Percentiles rank a stretch among this genome's conserved stretches.
These are phyloP conservation scores for Anabacerthia variegaticeps DNA, from an alignment of 2,797 vertebrate species.

Conservation along the genomic window DNA sequence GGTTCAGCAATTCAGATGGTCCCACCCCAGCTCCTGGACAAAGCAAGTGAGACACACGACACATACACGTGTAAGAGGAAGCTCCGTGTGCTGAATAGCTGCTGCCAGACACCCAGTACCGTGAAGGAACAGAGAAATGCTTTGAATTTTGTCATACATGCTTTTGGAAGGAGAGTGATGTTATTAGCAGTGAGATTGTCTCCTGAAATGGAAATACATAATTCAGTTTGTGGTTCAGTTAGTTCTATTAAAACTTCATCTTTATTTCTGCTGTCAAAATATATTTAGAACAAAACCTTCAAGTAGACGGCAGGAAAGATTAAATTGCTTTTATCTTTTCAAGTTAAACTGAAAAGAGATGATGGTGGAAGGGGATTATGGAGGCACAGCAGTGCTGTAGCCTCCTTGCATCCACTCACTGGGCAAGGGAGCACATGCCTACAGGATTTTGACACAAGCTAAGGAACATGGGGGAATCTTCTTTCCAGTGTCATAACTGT, in stretches of 20 bases:
- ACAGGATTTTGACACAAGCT: neutral
- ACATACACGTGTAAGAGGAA: neutral
- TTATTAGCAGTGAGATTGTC: conserved; percentile 39
- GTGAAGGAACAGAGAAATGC: neutral
- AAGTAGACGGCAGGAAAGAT: conserved; percentile 18
- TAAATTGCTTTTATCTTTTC: conserved; percentile 41
- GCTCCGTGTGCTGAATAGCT: neutral
- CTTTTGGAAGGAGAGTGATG: conserved; percentile 41
- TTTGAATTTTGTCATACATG: conserved; percentile 46
- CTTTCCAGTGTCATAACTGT: neutral
- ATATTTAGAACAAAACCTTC: conserved; percentile 43
- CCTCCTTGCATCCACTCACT: neutral
- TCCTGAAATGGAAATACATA: conserved; percentile 64
- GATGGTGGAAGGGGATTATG: neutral
- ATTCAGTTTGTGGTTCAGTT: conserved; percentile 66
- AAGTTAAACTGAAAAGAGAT: conserved; percentile 24
- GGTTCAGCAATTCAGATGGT: conserved; percentile 22
- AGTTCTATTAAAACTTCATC: conserved; percentile 58
- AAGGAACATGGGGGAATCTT: neutral
- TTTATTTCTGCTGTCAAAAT: conserved; percentile 64
- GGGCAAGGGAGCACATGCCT: neutral
- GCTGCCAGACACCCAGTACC: neutral
- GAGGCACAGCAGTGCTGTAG: neutral
- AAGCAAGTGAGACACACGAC: neutral
- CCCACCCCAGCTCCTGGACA: conserved; percentile 26